These are phyloP conservation scores for Bambusicola thoracicus DNA, from an alignment of 2,113 vertebrate genomes.

Conservation along the genomic window DNA sequence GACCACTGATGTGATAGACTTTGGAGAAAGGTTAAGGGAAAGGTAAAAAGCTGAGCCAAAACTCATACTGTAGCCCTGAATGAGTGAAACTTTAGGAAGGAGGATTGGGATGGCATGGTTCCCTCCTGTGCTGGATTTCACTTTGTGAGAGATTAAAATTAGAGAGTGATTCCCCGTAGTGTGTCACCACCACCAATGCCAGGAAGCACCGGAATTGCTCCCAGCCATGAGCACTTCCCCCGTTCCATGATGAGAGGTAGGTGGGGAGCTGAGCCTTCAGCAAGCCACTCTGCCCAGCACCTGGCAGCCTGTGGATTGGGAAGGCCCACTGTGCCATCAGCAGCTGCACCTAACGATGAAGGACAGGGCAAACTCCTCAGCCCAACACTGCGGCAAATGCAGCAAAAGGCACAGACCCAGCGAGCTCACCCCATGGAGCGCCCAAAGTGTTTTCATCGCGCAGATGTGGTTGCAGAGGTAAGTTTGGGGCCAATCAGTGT, in stretches of 20 bases:
- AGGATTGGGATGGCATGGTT: background rate
- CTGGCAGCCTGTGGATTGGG: background rate
- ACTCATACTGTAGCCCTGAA: background rate
- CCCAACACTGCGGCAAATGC: background rate
- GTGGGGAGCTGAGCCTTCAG: background rate
- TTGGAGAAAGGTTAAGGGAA: background rate
- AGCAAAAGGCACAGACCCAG: rapidly evolving
- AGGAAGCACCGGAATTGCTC: background rate
- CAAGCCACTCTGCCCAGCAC: background rate
- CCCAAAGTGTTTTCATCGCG: background rate
- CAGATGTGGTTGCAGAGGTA: background rate
- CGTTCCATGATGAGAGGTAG: background rate
- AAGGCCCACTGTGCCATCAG: background rate
- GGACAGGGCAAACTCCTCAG: background rate
- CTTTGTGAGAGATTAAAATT: background rate
- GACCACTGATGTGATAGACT: background rate
- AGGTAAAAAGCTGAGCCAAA: background rate
- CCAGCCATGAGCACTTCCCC: background rate
- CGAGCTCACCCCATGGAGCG: background rate
- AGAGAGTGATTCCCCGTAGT: background rate
- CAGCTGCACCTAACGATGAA: background rate
- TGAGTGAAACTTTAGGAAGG: background rate
- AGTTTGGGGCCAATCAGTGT: background rate
- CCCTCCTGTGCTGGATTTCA: background rate
- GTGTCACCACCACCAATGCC: background rate